These are phyloP conservation scores for Amphiprion ocellaris DNA, from an alignment of 2,113 vertebrate genomes.

Conservation along the genomic window DNA sequence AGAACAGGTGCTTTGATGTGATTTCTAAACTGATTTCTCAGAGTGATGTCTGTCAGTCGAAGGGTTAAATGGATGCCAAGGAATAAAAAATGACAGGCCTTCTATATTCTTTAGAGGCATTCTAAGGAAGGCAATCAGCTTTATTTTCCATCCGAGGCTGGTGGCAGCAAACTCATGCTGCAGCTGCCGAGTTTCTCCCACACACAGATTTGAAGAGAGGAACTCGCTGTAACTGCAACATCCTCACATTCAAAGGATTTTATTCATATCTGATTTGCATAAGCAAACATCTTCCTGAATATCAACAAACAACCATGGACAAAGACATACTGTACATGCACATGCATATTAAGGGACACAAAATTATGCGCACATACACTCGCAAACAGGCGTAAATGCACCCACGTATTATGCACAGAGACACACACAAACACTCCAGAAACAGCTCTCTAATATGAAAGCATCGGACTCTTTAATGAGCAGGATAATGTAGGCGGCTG, in stretches of 20 bases:
- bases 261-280: constrained; percentile 62
- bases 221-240: constrained; percentile 42
- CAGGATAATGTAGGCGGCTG: constrained; percentile 63
- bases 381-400: constrained; percentile 21
- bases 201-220: constrained; percentile 59
- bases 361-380: constrained; percentile 18
- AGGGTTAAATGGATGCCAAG: neutral
- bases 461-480: constrained; percentile 66
- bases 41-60: too few relatives aligned
- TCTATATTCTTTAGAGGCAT: neutral
- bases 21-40: too few relatives aligned
- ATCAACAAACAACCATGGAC: constrained; percentile 60
- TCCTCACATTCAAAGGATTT: constrained; percentile 48
- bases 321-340: constrained; percentile 52
- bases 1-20: too few relatives aligned
- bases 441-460: constrained; percentile 46
- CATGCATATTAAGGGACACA: constrained; percentile 35
- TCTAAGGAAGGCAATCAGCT: constrained; percentile 10
- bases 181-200: constrained; percentile 60
- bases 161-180: constrained; percentile 17
- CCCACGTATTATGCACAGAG: constrained; percentile 36
- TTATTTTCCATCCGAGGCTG: constrained; percentile 39
- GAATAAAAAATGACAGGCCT: neutral
- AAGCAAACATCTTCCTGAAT: constrained; percentile 51
- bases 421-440: constrained; percentile 46